phyloP scores from a whole-genome alignment of 2,888 invertebrate genomes.

The Steinernema carpocapsae region DNA sequence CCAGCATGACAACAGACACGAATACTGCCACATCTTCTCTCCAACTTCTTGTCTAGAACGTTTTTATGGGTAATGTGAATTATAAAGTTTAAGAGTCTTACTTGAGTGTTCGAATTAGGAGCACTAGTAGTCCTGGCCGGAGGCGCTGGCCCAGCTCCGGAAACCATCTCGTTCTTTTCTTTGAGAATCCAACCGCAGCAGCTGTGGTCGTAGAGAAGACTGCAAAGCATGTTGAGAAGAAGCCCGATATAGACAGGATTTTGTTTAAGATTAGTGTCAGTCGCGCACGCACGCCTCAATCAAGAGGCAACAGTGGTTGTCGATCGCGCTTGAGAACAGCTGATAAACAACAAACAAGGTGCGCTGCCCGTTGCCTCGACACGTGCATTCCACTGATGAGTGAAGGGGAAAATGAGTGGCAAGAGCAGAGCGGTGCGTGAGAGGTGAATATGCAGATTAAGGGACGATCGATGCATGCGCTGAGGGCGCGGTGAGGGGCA shows the following conservation, averaged over 20 bases:
- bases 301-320: not conserved
- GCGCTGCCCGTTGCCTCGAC: not conserved
- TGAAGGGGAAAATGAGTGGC: not conserved
- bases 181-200: not conserved
- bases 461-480: slow-evolving; percentile 6
- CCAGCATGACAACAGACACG: slow-evolving; percentile 47
- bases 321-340: not conserved
- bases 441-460: slow-evolving; percentile 32
- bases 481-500: not conserved
- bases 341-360: slow-evolving; percentile 33
- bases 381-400: not conserved
- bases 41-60: slow-evolving; percentile 45
- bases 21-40: slow-evolving; percentile 60
- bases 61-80: not conserved
- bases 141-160: slow-evolving; percentile 23
- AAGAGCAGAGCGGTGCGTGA: not conserved
- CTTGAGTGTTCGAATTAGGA: not conserved
- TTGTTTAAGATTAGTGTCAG: slow-evolving; percentile 16
- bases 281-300: not conserved
- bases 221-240: slow-evolving; percentile 22
- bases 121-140: slow-evolving; percentile 13
- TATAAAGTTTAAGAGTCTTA: not conserved
- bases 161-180: not conserved
- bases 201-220: slow-evolving; percentile 31
- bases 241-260: not conserved